Evolutionary conservation across 1,140 invertebrate species (phyloP).

Genomic region (Drosophila leontia): DNA sequence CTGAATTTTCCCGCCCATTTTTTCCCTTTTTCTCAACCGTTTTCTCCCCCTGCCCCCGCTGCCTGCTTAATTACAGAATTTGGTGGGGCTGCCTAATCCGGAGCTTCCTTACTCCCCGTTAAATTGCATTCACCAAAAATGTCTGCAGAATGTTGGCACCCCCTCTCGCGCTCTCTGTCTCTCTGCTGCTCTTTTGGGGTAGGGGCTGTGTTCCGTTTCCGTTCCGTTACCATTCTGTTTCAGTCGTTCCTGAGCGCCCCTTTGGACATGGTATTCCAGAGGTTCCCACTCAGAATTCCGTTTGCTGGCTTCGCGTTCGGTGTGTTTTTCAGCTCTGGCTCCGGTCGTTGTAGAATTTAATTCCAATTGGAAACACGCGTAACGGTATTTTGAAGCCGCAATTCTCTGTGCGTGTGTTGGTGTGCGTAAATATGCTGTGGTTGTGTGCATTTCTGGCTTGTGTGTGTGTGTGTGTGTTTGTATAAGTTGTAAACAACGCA

Average conservation of each 20-base stretch:
- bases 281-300: slow-evolving; percentile 71
- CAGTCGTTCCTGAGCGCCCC: neutral
- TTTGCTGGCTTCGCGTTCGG: slow-evolving; percentile 75
- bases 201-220: slow-evolving; percentile 47
- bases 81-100: slow-evolving; percentile 39
- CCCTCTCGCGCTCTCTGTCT: neutral
- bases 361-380: slow-evolving; percentile 60
- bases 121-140: slow-evolving; percentile 42
- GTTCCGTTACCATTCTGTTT: slow-evolving; percentile 41
- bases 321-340: slow-evolving; percentile 42
- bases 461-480: slow-evolving; percentile 18
- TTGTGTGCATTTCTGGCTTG: slow-evolving; percentile 18
- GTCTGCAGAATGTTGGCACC: slow-evolving; percentile 22
- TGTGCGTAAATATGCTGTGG: neutral
- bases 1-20: slow-evolving; percentile 4
- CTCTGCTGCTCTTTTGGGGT: slow-evolving; percentile 2
- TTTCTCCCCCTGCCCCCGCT: slow-evolving; percentile 17
- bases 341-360: slow-evolving; percentile 21
- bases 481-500: slow-evolving; percentile 61
- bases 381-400: slow-evolving; percentile 25
- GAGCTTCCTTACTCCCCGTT: slow-evolving; percentile 4
- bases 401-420: slow-evolving; percentile 6
- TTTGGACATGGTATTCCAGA: slow-evolving; percentile 32
- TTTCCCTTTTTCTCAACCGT: slow-evolving; percentile 6
- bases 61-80: slow-evolving; percentile 65